These are phyloP conservation scores for Xanthia togata DNA, from an alignment of 2,888 invertebrate genomes.

Conservation along the genomic window DNA sequence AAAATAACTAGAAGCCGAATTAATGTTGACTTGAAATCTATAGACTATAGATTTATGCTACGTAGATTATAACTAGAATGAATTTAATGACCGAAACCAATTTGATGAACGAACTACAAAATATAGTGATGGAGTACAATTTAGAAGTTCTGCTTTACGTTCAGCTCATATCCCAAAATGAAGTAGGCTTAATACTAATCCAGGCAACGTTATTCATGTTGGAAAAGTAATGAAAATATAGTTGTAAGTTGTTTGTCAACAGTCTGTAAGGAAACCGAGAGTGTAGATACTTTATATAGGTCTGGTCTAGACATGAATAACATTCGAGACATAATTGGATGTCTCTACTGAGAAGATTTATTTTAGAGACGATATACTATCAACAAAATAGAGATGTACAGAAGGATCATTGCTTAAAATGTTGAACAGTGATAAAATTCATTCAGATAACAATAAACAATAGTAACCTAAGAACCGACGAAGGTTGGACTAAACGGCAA, in stretches of 20 bases:
- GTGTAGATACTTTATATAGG: not conserved
- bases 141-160: not conserved
- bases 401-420: constrained; percentile 10
- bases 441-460: not conserved
- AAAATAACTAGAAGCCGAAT: too few species aligned
- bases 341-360: constrained; percentile 12
- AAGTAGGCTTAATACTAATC: not conserved
- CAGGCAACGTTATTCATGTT: not conserved
- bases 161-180: not conserved
- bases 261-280: constrained; percentile 18
- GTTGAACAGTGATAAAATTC: not conserved
- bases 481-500: not conserved
- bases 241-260: not conserved
- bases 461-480: not conserved
- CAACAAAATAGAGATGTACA: not conserved
- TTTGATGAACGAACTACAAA: not conserved
- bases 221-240: too few species aligned
- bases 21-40: not conserved
- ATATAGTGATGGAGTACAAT: not conserved
- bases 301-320: constrained; percentile 19
- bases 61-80: too few species aligned
- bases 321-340: constrained; percentile 22
- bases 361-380: constrained; percentile 9
- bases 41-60: too few species aligned
- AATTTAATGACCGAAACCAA: not conserved